Percentiles rank a stretch among this genome's conserved stretches.
These are phyloP conservation scores for Catharus minimus DNA, from an alignment of 2,113 vertebrate genomes.

Conservation along the genomic window DNA sequence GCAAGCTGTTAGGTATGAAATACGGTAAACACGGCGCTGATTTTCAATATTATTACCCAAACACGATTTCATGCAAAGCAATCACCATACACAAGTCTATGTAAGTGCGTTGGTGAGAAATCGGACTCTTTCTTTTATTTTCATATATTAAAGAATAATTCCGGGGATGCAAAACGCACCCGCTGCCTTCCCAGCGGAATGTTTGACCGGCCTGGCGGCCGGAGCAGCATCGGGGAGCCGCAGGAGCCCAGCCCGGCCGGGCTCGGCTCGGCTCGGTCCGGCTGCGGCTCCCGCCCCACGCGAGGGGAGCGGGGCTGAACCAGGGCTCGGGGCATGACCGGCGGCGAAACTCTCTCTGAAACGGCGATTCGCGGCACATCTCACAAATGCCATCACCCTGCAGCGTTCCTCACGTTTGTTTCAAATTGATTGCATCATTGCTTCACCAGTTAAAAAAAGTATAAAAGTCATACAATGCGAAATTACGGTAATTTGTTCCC, in stretches of 20 bases:
- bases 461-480: slow-evolving; percentile 21
- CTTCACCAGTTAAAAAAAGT: background rate
- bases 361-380: background rate
- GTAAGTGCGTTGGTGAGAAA: slow-evolving; percentile 61
- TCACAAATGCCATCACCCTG: background rate
- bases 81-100: slow-evolving; percentile 65
- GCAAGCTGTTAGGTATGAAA: slow-evolving; percentile 54
- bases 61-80: slow-evolving; percentile 78
- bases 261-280: background rate
- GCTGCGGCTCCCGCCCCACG: background rate
- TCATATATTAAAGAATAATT: slow-evolving; percentile 51
- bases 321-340: rapidly evolving
- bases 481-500: slow-evolving; percentile 71
- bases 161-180: background rate
- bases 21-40: slow-evolving; percentile 67
- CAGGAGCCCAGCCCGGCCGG: too few species aligned
- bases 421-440: slow-evolving; percentile 37
- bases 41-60: slow-evolving; percentile 74
- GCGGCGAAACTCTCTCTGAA: background rate
- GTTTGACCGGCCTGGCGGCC: background rate
- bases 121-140: background rate
- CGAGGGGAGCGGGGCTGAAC: rapidly evolving
- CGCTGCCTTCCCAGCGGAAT: background rate
- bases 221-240: background rate
- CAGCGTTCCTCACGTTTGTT: slow-evolving; percentile 35